Evolutionary conservation across 1,140 invertebrate species (phyloP), one percentile per base, ranked within the genome.

Genomic region (Zaprionus nigranus): DNA sequence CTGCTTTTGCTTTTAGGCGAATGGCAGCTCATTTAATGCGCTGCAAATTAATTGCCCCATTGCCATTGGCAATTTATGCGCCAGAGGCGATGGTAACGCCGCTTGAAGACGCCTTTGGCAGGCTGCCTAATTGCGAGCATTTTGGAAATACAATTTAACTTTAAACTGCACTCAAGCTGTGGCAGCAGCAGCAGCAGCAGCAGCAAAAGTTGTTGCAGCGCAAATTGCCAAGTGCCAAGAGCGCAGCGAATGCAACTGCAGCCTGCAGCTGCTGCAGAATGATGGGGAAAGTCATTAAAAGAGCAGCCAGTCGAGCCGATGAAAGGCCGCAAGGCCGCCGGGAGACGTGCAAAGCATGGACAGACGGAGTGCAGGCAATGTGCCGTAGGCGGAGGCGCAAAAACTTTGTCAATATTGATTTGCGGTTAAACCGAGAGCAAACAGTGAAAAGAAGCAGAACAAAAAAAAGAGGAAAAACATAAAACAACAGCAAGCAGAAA

Each of bases 131-230:
- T 88, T 88, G 86, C 85, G 81, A 88, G 79, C 86, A 88, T 88
- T 90, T 90, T 85, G 78, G 75, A 88, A 88, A 88, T 88, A 85
- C 85, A 90, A 88, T 88, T 88, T 88, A 90, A 88, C 81, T 88
- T 88, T 90, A 85, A 88, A 88, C 85, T 88, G 81, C 84, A 88
- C 84, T 88, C 85, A 84, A 90, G 81, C 83, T 75, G 82, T 75
- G 15, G 51, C 71, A 38, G 58, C 63, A 57, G 58, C 76, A 38
- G 12, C 36, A n/a, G n/a, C n/a, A n/a, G n/a, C n/a, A 15, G 40
- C 40, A 56, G 62, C 58, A 71, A 86, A 86, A 86, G 83, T 86
- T 87, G 84, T 28, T 76, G 80, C 84, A 63, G 69, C 78, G 71
- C 64, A 87, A 86, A 88, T 83, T 87, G 77, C 77, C 84, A 78